phyloP scores from a whole-genome alignment of 2,113 vertebrate genomes.

The Pseudorectes ferrugineus region DNA sequence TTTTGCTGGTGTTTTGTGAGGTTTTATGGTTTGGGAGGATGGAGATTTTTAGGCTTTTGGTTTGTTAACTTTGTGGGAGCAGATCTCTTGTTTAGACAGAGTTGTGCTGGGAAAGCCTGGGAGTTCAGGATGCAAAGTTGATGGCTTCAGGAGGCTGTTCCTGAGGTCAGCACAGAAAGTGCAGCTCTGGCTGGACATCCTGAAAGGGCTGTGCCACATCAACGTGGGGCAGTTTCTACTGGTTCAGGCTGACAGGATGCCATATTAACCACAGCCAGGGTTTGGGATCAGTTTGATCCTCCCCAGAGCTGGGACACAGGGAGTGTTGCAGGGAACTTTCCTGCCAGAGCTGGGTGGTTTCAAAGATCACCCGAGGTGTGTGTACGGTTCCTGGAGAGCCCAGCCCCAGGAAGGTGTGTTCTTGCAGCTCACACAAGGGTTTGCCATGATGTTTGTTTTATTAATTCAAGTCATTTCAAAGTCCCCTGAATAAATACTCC shows the following conservation, averaged over 20 bases:
- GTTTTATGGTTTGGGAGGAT: not conserved
- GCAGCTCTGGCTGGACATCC: not conserved
- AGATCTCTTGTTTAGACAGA: not conserved
- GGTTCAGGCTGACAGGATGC: not conserved
- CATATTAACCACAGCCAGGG: not conserved
- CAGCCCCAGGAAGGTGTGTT: not conserved
- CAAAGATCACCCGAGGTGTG: not conserved
- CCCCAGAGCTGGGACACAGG: not conserved
- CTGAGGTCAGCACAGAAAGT: not conserved
- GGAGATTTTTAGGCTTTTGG: not conserved
- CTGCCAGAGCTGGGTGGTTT: not conserved
- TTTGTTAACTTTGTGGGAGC: not conserved
- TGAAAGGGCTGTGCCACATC: not conserved
- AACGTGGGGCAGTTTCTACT: fast-evolving
- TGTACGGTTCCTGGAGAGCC: not conserved
- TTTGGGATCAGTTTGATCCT: not conserved
- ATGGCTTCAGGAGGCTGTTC: not conserved
- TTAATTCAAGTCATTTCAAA: not conserved
- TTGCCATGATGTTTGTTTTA: not conserved
- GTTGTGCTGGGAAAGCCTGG: not conserved
- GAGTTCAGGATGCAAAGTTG: not conserved
- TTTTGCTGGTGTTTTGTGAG: not conserved
- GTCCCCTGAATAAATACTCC: not conserved
- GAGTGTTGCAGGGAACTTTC: not conserved
- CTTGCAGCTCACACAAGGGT: not conserved